Percentiles rank a stretch among this genome's conserved stretches.
These are phyloP conservation scores for Haplotaxodon microlepis DNA, from an alignment of 2,113 vertebrate genomes.

Conservation along the genomic window DNA sequence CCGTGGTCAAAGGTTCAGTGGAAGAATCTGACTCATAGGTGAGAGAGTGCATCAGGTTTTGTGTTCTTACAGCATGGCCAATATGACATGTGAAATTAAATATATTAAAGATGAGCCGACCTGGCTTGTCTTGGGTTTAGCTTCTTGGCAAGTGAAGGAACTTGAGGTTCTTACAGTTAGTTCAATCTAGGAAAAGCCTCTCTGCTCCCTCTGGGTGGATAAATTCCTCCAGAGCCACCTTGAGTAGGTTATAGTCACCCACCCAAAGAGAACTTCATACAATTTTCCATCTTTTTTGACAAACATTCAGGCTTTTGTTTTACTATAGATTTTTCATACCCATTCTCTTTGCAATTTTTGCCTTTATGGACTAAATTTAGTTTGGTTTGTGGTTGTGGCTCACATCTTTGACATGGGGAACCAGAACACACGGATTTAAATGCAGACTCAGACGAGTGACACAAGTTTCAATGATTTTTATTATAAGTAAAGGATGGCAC, in stretches of 20 bases:
- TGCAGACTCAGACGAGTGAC: rapidly evolving
- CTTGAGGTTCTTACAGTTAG: not conserved
- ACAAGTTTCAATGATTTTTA: not conserved
- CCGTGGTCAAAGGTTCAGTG: not conserved
- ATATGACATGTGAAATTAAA: not conserved
- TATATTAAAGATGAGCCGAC: rapidly evolving
- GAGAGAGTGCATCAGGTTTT: not conserved
- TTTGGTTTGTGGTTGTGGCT: not conserved
- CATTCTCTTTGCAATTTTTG: not conserved
- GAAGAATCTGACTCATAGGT: not conserved
- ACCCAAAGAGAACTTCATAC: not conserved
- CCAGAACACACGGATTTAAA: not conserved
- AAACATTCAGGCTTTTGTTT: not conserved
- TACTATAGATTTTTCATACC: not conserved
- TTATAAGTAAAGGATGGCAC: not conserved
- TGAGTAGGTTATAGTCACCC: not conserved
- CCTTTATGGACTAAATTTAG: not conserved
- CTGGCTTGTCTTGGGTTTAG: not conserved
- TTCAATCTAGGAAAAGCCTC: not conserved
- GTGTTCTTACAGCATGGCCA: rapidly evolving
- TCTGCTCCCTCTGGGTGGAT: not conserved
- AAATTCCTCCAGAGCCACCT: not conserved
- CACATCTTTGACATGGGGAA: rapidly evolving
- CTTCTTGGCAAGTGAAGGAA: not conserved
- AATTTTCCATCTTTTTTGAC: not conserved